phyloP scores from a whole-genome alignment of 2,888 invertebrate genomes.

The Tineola bisselliella region DNA sequence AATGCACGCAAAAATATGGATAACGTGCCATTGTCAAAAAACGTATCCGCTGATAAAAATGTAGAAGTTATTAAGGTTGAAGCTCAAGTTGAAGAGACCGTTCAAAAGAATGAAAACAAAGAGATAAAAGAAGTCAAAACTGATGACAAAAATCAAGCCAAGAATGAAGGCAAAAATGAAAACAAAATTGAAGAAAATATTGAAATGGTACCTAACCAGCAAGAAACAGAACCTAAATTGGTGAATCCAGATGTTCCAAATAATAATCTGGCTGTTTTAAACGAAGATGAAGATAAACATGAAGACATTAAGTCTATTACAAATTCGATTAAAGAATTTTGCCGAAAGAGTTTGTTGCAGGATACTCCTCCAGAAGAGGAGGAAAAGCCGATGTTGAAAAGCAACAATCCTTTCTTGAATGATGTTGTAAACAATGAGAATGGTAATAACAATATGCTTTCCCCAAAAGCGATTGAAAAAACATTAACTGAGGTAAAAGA shows the following conservation, averaged over 20 bases:
- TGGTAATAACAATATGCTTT: slow-evolving; percentile 14
- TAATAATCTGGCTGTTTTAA: slow-evolving; percentile 46
- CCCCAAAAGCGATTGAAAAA: not conserved
- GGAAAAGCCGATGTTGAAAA: slow-evolving; percentile 15
- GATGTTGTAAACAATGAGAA: slow-evolving; percentile 18
- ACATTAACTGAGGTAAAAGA: not conserved
- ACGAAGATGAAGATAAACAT: slow-evolving; percentile 48
- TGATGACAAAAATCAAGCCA: too few species aligned
- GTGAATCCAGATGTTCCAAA: slow-evolving; percentile 33
- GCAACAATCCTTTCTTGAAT: slow-evolving; percentile 21
- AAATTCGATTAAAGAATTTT: slow-evolving; percentile 33
- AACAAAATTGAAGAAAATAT: too few species aligned
- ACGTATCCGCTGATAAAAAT: too few species aligned
- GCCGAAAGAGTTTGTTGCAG: slow-evolving; percentile 21
- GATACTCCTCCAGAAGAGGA: slow-evolving; percentile 10
- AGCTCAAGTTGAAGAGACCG: too few species aligned
- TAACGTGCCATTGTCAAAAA: too few species aligned
- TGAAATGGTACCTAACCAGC: too few species aligned
- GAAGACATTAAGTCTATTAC: slow-evolving; percentile 34
- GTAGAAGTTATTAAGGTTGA: too few species aligned
- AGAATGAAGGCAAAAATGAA: too few species aligned
- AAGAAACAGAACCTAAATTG: too few species aligned
- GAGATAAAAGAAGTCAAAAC: too few species aligned
- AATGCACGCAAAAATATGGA: too few species aligned
- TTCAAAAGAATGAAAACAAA: too few species aligned